Conservation (phyloP, 1,140 invertebrate genomes). For the Zaprionus ghesquierei region DNA sequence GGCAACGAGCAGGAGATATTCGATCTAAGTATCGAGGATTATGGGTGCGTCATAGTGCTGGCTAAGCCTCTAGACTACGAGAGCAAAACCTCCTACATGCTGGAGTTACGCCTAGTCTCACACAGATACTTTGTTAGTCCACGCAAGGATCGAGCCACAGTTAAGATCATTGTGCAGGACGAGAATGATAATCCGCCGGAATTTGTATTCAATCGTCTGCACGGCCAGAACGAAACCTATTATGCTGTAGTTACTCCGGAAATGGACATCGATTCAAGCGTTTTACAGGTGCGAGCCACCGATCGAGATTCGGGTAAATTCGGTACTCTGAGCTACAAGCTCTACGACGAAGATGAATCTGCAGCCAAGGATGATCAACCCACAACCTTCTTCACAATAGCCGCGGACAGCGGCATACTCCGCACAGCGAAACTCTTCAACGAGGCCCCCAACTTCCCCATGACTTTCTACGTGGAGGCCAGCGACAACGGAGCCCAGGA, state of each 20-base stretch:
- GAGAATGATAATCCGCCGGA: constrained; percentile 93
- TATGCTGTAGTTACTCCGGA: constrained; percentile 89
- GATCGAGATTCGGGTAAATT: constrained; percentile 92
- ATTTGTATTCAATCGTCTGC: constrained; percentile 88
- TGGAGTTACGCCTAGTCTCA: constrained; percentile 90
- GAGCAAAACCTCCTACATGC: constrained; percentile 87
- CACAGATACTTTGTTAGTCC: constrained; percentile 90
- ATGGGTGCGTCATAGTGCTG: constrained; percentile 90
- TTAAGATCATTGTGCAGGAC: constrained; percentile 92
- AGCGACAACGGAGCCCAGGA: constrained; percentile 75
- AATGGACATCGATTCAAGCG: constrained; percentile 88
- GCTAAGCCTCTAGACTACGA: constrained; percentile 90
- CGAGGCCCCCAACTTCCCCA: constrained; percentile 87
- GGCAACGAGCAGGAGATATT: constrained; percentile 90
- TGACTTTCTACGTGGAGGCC: constrained; percentile 88
- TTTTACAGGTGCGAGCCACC: constrained; percentile 89
- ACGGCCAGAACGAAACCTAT: constrained; percentile 84
- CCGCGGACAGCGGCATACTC: constrained; percentile 88
- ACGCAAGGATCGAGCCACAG: constrained; percentile 87
- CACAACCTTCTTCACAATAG: constrained; percentile 87
- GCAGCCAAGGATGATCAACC: constrained; percentile 84
- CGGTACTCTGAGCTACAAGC: constrained; percentile 88
- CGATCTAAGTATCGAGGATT: constrained; percentile 88
- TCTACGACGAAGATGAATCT: constrained; percentile 82
- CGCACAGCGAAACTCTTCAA: constrained; percentile 89